Base-by-base conservation (phyloP, 2,797 vertebrate species). In the Arctocebus calabarensis region DNA sequence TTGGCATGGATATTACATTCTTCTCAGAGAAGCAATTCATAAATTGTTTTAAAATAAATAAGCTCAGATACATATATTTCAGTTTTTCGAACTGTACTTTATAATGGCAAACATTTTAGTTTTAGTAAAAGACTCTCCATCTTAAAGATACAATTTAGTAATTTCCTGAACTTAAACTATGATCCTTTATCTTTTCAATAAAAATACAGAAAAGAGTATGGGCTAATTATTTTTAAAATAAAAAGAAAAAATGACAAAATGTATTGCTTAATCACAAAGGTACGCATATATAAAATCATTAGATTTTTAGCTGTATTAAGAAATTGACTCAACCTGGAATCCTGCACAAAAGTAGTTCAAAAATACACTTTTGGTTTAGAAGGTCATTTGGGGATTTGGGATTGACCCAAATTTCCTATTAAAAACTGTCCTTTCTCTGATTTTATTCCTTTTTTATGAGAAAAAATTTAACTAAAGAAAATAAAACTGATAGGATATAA, bases 391-490 rank as follows among this genome's bases (percentile, higher is more conserved):
- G 37, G 64, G 64, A 90, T 93, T 96, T 95, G 90, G 59, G 73
- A 29, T 93, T 88, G 64, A 88, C 77, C 70, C 90, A 92, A 52
- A 96, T 93, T 88, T 94, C 17, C 84, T 94, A 61, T 83, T 91
- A 95, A 95, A 96, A 95, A 17, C 23, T 88, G 14, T 3, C 40
- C 11, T 90, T 96, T 87, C 40, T 94, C 29, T 93, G 14, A 13
- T 61, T 89, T 87, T 89, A 17, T 17, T 14, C 87, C 19, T 2
- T 77, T 82, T 88, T 83, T 32, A 86, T 79, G 62, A 61, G 62
- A 73, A 90, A 94, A 88, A 77, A 89, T 74, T 73, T 91, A 94
- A 68, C 4, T 59, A 32, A 79, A 94, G 16, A 68, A 97, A 97
- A 91, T 73, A 84, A 32, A 93, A 27, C 62, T 6, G 22, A 85